Conservation (phyloP, 2,888 invertebrate species). For the Pseudococcus jackbeardsleyi region DNA sequence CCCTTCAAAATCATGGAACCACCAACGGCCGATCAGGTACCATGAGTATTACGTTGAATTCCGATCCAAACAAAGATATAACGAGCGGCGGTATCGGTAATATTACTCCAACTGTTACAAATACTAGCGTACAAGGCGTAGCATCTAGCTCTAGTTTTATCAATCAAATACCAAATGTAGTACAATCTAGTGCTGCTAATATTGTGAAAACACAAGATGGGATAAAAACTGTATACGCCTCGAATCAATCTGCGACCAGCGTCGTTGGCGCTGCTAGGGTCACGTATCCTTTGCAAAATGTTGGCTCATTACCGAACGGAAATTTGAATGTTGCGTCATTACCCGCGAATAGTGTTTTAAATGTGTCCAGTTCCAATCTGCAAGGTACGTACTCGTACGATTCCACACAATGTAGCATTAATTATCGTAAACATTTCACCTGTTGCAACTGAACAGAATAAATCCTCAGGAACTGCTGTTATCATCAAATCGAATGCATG, state of each 20-base stretch:
- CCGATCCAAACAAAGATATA: slow-evolving; percentile 68
- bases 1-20: slow-evolving; percentile 74
- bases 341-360: slow-evolving; percentile 57
- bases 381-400: slow-evolving; percentile 57
- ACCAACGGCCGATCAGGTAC: slow-evolving; percentile 74
- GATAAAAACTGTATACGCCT: slow-evolving; percentile 57
- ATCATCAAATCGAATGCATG: slow-evolving; percentile 65
- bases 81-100: slow-evolving; percentile 67
- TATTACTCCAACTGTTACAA: slow-evolving; percentile 68
- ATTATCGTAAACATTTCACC: slow-evolving; percentile 43
- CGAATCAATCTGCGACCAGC: not conserved
- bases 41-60: slow-evolving; percentile 69
- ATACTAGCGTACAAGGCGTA: slow-evolving; percentile 71
- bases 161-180: slow-evolving; percentile 50
- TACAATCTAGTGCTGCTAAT: slow-evolving; percentile 55
- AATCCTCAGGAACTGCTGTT: slow-evolving; percentile 64
- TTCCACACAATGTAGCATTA: not conserved
- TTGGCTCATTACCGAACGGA: slow-evolving; percentile 57
- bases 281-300: slow-evolving; percentile 59
- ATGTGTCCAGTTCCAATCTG: slow-evolving; percentile 55
- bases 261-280: slow-evolving; percentile 34
- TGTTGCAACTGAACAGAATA: slow-evolving; percentile 49
- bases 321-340: slow-evolving; percentile 58
- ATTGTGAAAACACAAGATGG: slow-evolving; percentile 62
- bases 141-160: slow-evolving; percentile 73